These are phyloP conservation scores for Trididemnum miniatum DNA, from an alignment of 23 tunicate genomes.

Conservation along the genomic window DNA sequence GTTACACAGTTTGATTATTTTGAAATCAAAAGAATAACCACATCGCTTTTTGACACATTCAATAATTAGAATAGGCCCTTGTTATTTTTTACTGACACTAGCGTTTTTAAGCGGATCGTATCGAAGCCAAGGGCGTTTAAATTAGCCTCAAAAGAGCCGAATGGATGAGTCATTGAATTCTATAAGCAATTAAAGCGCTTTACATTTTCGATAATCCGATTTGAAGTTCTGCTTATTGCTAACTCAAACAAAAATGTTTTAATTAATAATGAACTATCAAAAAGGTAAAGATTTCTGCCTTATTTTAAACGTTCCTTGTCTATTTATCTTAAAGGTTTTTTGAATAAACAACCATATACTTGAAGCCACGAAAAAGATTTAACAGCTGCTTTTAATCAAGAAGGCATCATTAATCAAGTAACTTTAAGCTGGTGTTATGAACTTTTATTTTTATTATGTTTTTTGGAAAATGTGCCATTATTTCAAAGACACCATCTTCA, in stretches of 20 bases:
- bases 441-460: no score
- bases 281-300: not conserved
- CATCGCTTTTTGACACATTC: not conserved
- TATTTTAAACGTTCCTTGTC: not conserved
- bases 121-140: not conserved
- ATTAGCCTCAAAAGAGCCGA: not conserved
- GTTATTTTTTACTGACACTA: not conserved
- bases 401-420: no score
- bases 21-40: not conserved
- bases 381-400: slow-evolving; percentile 7
- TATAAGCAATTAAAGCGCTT: not conserved
- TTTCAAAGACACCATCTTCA: no score
- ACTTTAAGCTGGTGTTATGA: no score
- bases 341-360: not conserved
- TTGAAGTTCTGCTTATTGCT: slow-evolving; percentile 4
- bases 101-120: not conserved
- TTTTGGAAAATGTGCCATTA: no score
- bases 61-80: no score
- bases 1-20: not conserved
- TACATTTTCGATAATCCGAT: not conserved
- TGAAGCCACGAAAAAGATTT: not conserved
- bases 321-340: not conserved
- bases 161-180: not conserved
- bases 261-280: slow-evolving; percentile 19
- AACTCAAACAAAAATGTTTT: not conserved